Percentiles rank a stretch among this genome's conserved stretches.
Evolutionary conservation across 2,888 invertebrate genomes (phyloP).

Genomic region (Caenorhabditis imperialis): DNA sequence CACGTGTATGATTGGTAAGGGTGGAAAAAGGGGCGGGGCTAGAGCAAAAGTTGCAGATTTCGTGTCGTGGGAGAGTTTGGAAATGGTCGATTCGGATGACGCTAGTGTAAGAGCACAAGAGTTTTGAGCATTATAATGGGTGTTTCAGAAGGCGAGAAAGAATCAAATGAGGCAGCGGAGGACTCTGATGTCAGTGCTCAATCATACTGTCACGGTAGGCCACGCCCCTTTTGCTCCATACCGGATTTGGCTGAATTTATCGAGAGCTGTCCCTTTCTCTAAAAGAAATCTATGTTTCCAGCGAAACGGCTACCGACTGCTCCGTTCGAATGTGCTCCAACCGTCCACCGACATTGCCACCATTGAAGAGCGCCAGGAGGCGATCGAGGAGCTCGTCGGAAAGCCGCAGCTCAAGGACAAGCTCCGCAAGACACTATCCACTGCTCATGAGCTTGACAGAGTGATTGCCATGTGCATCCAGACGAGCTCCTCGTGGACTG

Average conservation of each 20-base stretch:
- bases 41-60: constrained; percentile 83
- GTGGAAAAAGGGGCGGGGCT: constrained; percentile 1
- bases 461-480: constrained; percentile 82
- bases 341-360: constrained; percentile 84
- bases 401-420: constrained; percentile 78
- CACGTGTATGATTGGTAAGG: constrained; percentile 86
- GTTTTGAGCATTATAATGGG: constrained; percentile 81
- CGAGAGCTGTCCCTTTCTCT: no score
- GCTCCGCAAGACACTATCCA: constrained; percentile 71
- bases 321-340: constrained; percentile 85
- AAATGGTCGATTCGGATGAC: constrained; percentile 78
- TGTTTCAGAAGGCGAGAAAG: constrained; percentile 32
- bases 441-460: constrained; percentile 87
- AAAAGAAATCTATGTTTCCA: no score
- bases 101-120: constrained; percentile 76
- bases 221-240: no score
- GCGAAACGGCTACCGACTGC: constrained; percentile 84
- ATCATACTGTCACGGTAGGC: constrained; percentile 83
- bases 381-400: constrained; percentile 86
- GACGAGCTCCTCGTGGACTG: constrained; percentile 54
- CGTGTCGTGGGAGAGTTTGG: constrained; percentile 86
- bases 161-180: constrained; percentile 70
- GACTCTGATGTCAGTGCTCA: constrained; percentile 83
- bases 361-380: constrained; percentile 85
- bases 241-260: neutral